Evolutionary conservation across 2,113 vertebrate genomes (phyloP), one percentile per base, ranked within the genome.

Genomic region (Chaenocephalus aceratus): DNA sequence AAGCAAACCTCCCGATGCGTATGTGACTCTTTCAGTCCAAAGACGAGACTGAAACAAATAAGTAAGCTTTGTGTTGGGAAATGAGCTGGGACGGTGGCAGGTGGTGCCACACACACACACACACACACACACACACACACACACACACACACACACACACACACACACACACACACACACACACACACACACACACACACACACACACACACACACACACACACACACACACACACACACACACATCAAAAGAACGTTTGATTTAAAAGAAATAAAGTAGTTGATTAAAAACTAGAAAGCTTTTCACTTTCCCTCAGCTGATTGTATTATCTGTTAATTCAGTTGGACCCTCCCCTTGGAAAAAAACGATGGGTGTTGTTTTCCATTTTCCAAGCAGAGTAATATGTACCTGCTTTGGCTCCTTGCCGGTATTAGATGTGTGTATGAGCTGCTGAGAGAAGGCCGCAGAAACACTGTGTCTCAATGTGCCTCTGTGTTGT

Each of bases 11-110:
- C 6, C 5, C 6, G 36, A 36, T 36, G 36, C 36, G 36, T 36
- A 36, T 36, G 36, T 36, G 4, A 36, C 5, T 36, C 6, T 36
- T 36, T 36, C 36, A 36, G 36, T 36, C 36, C 6, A 6, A 36
- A 36, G 36, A 36, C 36, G 36, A 5, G 6, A 36, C 36, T 36
- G 36, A 36, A 36, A 36, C 36, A 36, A 36, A 36, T 26, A 26
- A 6, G 36, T 75, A 60, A 68, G 76, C 63, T 88, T 78, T 85
- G 71, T 77, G 63, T 74, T 68, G 76, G 76, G 70, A 84, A 91
- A 85, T 85, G 64, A 88, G 79, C 62, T 84, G 72, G 53, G 74
- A 78, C 61, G 8, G 46, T 41, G 60, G 75, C 86, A 88, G 83
- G 79, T 89, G 79, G 21, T 21, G 21, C 21, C 21, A 21, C 21